Base-by-base conservation (phyloP, 2,888 invertebrate species). In the Chelonus formosanus region DNA sequence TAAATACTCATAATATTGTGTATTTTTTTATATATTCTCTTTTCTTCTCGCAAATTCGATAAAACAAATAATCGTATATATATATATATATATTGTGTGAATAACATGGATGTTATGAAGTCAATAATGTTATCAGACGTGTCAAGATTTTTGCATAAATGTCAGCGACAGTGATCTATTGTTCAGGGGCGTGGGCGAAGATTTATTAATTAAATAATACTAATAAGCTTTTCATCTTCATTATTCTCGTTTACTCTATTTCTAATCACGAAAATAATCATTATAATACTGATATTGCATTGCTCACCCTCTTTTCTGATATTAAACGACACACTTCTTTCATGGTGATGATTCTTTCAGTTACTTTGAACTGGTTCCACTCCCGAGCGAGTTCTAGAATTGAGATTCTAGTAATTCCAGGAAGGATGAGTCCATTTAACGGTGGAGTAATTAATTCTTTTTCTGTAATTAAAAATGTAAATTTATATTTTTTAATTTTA, bases 391-490 rank as follows among this genome's bases (percentile, higher is more conserved):
- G 85, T 75, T 93, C 90, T 44, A 99, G 81, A 70, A 98, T 91
- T 10, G 96, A 96, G 72, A 91, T 90, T 67, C 99, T 89, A 3
- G 95, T 96, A 44, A 99, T 91, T 55, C 99, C 98, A 5, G 98
- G 98, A 73, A 99, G 86, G 73, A 99, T 98, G 2, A 98, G 87
- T 3, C 98, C 98, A 78, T 93, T 92, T 67, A 99, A 85, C 3
- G 97, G 96, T 7, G 98, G 97, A 5, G 98, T 99, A 40, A 94
- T 88, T 75, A 99, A 84, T 86, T 96, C 96, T 83, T 90, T 91
- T 80, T 96, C 97, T 96, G 84, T 69, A 69, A 73, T 59, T 53
- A 60, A 59, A 3, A 10, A 10, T 57, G 35, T 55, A 50, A 65
- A 10, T 48, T 63, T 31, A 7, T 6, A 8, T 31, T 44, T 57